Conservation (phyloP, 1,140 invertebrate species). For the Eurosta solidaginis region DNA sequence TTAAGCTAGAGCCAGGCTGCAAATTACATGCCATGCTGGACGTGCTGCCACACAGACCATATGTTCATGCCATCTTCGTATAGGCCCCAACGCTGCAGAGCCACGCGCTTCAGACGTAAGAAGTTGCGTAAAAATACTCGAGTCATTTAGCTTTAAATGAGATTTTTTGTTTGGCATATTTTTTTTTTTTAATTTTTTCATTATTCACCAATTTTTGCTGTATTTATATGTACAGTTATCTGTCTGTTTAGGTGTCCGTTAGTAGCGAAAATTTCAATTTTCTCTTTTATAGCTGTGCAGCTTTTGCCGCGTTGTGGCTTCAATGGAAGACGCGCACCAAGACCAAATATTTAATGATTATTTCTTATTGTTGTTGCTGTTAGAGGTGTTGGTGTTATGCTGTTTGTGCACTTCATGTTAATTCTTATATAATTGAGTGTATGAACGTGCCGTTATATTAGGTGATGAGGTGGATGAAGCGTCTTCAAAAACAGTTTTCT, state of each 20-base stretch:
- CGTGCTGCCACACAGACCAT: neutral
- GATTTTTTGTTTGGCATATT: neutral
- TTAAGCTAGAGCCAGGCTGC: neutral
- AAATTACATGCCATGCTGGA: neutral
- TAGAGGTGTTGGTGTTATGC: neutral
- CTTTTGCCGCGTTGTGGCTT: neutral
- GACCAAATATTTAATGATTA: neutral
- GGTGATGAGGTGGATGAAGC: neutral
- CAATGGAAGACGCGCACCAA: neutral
- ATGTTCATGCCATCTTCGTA: too few species aligned
- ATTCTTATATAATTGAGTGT: constrained; percentile 16
- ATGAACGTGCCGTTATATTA: neutral
- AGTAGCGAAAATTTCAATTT: constrained; percentile 20
- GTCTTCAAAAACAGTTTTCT: neutral
- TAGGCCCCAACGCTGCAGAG: neutral
- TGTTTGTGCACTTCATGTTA: neutral
- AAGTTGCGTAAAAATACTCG: constrained; percentile 13
- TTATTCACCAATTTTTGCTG: constrained; percentile 2
- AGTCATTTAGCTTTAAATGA: constrained; percentile 10
- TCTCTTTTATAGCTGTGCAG: constrained; percentile 2
- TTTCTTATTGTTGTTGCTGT: neutral
- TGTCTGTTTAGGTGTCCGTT: neutral
- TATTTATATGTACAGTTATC: constrained; percentile 1
- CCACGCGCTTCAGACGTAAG: neutral
- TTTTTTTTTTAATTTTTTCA: constrained; percentile 2